Conservation (phyloP, 2,888 invertebrate genomes). For the Drosophila pegasa region DNA sequence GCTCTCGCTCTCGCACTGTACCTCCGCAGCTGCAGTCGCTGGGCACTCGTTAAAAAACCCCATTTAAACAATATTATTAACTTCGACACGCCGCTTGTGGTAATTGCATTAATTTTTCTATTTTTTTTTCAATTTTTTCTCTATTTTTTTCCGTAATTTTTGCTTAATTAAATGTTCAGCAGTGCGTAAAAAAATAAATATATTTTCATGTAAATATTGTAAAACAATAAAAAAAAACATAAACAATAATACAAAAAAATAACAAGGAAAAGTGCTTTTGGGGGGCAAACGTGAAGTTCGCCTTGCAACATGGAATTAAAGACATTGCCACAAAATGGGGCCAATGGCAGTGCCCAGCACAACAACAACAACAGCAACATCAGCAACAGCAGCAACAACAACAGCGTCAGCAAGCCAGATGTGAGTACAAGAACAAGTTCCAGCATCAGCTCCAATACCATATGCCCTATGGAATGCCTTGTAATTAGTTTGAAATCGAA, state of each 20-base stretch:
- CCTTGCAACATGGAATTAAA: slow-evolving; percentile 60
- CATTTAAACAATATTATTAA: slow-evolving; percentile 20
- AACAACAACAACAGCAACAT: slow-evolving; percentile 16
- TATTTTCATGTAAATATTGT: neutral
- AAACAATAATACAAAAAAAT: slow-evolving; percentile 1
- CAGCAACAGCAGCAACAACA: slow-evolving; percentile 8
- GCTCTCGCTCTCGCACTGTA: neutral
- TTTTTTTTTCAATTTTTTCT: neutral
- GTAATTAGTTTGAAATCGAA: neutral
- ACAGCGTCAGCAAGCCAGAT: slow-evolving; percentile 32
- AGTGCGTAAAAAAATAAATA: slow-evolving; percentile 27
- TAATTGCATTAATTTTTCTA: slow-evolving; percentile 12
- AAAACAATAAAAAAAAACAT: neutral
- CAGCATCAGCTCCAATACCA: neutral
- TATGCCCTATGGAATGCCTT: neutral
- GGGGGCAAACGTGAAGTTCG: slow-evolving; percentile 2
- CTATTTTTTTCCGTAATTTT: slow-evolving; percentile 6
- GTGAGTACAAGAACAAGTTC: slow-evolving; percentile 31
- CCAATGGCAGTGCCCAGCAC: slow-evolving; percentile 36
- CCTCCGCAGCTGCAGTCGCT: neutral
- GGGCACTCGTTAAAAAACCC: slow-evolving; percentile 10
- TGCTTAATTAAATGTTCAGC: slow-evolving; percentile 37
- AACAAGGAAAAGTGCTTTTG: slow-evolving; percentile 14
- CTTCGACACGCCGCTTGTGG: slow-evolving; percentile 12
- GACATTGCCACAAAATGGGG: slow-evolving; percentile 51